Evolutionary conservation across 2,113 vertebrate species (phyloP).

Genomic region (Pseudorasbora parva): DNA sequence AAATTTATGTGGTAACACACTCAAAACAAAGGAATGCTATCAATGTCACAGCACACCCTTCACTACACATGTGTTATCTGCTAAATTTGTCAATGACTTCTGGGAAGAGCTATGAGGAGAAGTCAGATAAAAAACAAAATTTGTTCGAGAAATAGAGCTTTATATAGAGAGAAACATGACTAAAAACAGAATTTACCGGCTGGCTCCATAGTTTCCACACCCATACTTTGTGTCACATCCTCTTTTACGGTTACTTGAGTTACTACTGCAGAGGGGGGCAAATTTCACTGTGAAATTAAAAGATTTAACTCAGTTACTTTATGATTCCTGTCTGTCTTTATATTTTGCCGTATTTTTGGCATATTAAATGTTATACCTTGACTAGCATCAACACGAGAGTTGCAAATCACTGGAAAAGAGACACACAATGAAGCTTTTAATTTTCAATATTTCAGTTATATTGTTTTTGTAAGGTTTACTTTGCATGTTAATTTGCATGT

Average conservation of each 20-base stretch:
- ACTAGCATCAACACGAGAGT: neutral
- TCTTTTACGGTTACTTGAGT: constrained; percentile 55
- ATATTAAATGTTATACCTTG: neutral
- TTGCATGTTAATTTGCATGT: neutral
- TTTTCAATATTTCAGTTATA: neutral
- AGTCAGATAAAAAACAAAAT: neutral
- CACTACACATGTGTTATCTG: too few species aligned
- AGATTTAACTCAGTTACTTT: neutral
- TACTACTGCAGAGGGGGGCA: constrained; percentile 61
- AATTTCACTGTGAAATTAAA: constrained; percentile 52
- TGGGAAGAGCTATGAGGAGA: neutral
- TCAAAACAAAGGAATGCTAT: neutral
- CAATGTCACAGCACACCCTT: neutral
- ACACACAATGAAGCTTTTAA: neutral
- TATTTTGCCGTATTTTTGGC: too few species aligned
- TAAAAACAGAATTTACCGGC: constrained; percentile 42
- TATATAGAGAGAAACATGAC: neutral
- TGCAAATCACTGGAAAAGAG: constrained; percentile 39
- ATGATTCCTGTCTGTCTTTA: neutral
- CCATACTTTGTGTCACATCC: constrained; percentile 44
- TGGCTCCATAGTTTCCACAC: constrained; percentile 59
- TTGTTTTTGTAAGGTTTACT: neutral
- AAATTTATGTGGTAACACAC: neutral
- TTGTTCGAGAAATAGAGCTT: neutral
- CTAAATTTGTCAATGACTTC: neutral